Evolutionary conservation across 2,888 invertebrate genomes (phyloP).

Genomic region (Rugalucina vietnamica): DNA sequence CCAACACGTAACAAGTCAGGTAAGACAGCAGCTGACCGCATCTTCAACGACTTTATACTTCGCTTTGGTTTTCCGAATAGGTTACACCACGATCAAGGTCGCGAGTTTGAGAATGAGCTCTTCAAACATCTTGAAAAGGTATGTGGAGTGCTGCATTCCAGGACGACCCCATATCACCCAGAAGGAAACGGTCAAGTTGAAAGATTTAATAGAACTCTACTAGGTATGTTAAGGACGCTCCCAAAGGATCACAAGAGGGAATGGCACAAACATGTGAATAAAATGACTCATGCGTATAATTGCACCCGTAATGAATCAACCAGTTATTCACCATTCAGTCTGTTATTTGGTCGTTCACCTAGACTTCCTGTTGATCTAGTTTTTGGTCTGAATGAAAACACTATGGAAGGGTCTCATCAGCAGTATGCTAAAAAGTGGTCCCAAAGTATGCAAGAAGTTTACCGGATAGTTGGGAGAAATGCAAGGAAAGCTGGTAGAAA

Average conservation of each 20-base stretch:
- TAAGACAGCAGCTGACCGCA: conserved; percentile 49
- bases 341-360: conserved; percentile 44
- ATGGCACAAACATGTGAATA: conserved; percentile 54
- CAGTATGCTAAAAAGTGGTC: conserved; percentile 32
- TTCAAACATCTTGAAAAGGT: conserved; percentile 50
- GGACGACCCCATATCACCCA: conserved; percentile 63
- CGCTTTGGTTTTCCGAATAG: conserved; percentile 56
- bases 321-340: conserved; percentile 46
- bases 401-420: background rate
- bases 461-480: conserved; percentile 23
- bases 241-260: conserved; percentile 34
- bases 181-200: conserved; percentile 54
- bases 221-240: conserved; percentile 54
- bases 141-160: conserved; percentile 32
- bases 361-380: conserved; percentile 45
- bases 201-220: conserved; percentile 52
- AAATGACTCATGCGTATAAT: conserved; percentile 59
- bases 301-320: conserved; percentile 53
- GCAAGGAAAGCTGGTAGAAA: conserved; percentile 18
- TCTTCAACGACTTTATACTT: conserved; percentile 54
- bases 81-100: conserved; percentile 60
- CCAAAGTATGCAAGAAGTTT: conserved; percentile 38
- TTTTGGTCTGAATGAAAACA: conserved; percentile 29
- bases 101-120: conserved; percentile 61
- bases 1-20: conserved; percentile 51